Percentiles rank a stretch among this genome's conserved stretches.
Conservation (phyloP, 2,888 invertebrate genomes). For the Dusona sp. region DNA sequence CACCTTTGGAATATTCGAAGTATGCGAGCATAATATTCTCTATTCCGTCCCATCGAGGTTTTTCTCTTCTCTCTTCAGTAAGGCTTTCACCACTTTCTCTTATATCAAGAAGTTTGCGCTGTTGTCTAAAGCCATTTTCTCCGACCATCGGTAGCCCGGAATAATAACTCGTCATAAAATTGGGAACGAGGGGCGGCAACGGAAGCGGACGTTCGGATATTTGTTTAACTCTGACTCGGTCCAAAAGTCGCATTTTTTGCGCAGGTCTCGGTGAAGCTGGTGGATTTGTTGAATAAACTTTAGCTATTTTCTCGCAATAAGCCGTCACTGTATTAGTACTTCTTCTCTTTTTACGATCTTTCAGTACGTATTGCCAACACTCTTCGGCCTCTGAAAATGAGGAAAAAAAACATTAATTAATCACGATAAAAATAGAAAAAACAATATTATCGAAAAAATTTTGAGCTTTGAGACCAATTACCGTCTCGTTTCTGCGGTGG, state of each 20-base stretch:
- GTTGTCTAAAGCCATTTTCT: slow-evolving; percentile 80
- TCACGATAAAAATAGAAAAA: not conserved
- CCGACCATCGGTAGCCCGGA: slow-evolving; percentile 77
- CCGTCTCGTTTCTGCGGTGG: slow-evolving; percentile 87
- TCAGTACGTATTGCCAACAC: slow-evolving; percentile 88
- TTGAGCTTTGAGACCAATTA: slow-evolving; percentile 77
- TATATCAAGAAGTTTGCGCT: slow-evolving; percentile 77
- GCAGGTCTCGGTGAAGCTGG: slow-evolving; percentile 77
- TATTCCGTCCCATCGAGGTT: slow-evolving; percentile 82
- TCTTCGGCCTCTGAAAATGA: slow-evolving; percentile 86
- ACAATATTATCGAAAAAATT: not conserved
- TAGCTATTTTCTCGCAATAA: slow-evolving; percentile 84
- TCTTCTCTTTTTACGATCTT: slow-evolving; percentile 87
- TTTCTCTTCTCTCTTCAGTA: slow-evolving; percentile 71
- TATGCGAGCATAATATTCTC: slow-evolving; percentile 82
- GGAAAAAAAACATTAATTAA: slow-evolving; percentile 14
- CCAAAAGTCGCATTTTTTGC: slow-evolving; percentile 81
- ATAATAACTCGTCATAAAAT: slow-evolving; percentile 77
- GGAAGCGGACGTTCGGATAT: slow-evolving; percentile 77
- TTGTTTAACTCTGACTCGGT: slow-evolving; percentile 78
- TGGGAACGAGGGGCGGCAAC: slow-evolving; percentile 79
- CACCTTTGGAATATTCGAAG: slow-evolving; percentile 83
- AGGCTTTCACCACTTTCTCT: slow-evolving; percentile 72
- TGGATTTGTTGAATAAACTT: slow-evolving; percentile 80
- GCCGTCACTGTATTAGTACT: slow-evolving; percentile 85